Evolutionary conservation across 2,113 vertebrate species (phyloP), one percentile per base, ranked within the genome.

Genomic region (Cheilinus undulatus): DNA sequence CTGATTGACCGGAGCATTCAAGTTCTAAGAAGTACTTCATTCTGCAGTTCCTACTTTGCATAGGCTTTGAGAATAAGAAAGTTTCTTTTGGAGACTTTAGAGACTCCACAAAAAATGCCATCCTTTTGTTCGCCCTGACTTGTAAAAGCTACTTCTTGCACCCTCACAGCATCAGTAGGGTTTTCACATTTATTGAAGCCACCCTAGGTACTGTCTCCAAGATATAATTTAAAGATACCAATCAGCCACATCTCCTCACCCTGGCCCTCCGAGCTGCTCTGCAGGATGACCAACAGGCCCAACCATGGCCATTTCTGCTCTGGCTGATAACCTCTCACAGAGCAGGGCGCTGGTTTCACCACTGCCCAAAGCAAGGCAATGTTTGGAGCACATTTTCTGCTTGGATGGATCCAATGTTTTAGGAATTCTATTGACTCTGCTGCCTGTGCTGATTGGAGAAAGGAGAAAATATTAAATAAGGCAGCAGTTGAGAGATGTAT

Each of bases 191-290:
- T 73, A 69, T 24, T 7, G 43, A 46, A 30, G 67, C 52, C 48
- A 30, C 32, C 70, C 7, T 4, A 65, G 64, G 63, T 46, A 30
- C 68, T 5, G 7, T 80, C 71, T 56, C 63, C 48, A 64, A 82
- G 80, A 82, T 79, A 83, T 82, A 74, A 87, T 91, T 91, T 88
- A 74, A 76, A 86, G 87, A 87, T 89, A 86, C 52, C 62, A 66
- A 86, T 89, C 85, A 76, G 63, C 14, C 64, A 22, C 23, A 11
- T 69, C 63, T 74, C 57, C 64, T 62, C 65, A 59, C 40, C 48
- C 43, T 12, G 28, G 75, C 61, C 36, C n/a, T 69, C 46, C 38
- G 60, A 80, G 43, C 58, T 28, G 63, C 75, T 83, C 68, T 70
- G 59, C 56, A 64, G 66, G 73, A 65, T 76, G 76, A 72, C 87